A percentile compares a stretch with the other conserved stretches of the same genome.
Conservation (phyloP, 2,888 invertebrate species). For the Machimus atricapillus region DNA sequence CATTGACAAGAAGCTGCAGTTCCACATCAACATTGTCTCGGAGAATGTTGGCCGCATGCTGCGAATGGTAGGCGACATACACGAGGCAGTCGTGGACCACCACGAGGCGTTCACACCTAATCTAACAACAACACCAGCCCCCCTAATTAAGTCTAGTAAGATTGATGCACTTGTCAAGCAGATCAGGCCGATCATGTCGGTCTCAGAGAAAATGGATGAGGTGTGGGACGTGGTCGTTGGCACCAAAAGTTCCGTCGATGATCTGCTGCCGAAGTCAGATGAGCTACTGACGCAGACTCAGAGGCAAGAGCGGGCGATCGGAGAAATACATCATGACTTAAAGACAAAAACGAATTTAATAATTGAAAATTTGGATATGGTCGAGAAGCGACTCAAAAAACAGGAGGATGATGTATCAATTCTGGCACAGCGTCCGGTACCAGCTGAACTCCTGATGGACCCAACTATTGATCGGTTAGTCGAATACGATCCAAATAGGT, state of each 20-base stretch:
- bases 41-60: slow-evolving; percentile 82
- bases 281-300: slow-evolving; percentile 85
- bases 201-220: slow-evolving; percentile 90
- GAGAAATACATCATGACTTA: slow-evolving; percentile 83
- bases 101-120: slow-evolving; percentile 66
- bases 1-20: slow-evolving; percentile 82
- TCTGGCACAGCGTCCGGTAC: slow-evolving; percentile 76
- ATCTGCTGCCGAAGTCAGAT: slow-evolving; percentile 85
- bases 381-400: slow-evolving; percentile 82
- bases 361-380: slow-evolving; percentile 85
- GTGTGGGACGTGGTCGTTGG: slow-evolving; percentile 91
- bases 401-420: slow-evolving; percentile 85
- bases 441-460: slow-evolving; percentile 76
- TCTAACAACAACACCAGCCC: slow-evolving; percentile 68
- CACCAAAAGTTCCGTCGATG: slow-evolving; percentile 86
- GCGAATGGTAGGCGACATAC: slow-evolving; percentile 80
- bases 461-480: slow-evolving; percentile 81
- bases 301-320: slow-evolving; percentile 85
- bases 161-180: slow-evolving; percentile 81
- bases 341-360: slow-evolving; percentile 84
- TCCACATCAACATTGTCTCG: slow-evolving; percentile 82
- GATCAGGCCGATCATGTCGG: slow-evolving; percentile 83
- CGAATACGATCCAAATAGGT: slow-evolving; percentile 79
- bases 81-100: slow-evolving; percentile 82
- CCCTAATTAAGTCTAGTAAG: slow-evolving; percentile 72